Conservation (phyloP, 2,113 vertebrate genomes). For the Nesogale talazaci region DNA sequence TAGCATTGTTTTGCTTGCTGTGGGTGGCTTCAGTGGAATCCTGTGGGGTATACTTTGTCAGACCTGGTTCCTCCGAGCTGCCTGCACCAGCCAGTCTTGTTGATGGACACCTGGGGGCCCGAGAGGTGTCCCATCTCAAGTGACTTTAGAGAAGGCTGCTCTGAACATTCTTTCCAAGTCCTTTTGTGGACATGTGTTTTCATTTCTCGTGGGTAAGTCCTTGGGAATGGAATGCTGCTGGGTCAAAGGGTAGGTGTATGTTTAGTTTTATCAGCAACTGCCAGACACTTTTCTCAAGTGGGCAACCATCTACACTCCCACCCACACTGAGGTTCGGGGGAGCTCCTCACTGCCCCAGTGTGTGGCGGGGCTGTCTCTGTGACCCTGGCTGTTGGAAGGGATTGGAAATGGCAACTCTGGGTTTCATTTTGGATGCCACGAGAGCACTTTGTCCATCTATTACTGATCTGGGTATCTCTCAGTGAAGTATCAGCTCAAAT, state of each 20-base stretch:
- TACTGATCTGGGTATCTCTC: not conserved
- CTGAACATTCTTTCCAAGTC: not conserved
- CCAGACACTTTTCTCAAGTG: slow-evolving; percentile 13
- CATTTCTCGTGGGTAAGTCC: slow-evolving; percentile 40
- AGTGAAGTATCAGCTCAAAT: no score
- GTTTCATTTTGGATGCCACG: rapidly evolving
- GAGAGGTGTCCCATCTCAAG: not conserved
- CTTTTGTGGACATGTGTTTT: slow-evolving; percentile 36
- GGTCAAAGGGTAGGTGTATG: slow-evolving; percentile 67
- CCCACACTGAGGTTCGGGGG: not conserved
- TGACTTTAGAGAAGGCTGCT: not conserved
- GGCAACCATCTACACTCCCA: not conserved
- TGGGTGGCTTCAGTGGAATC: rapidly evolving
- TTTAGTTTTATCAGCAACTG: slow-evolving; percentile 51
- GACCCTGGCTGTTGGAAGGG: not conserved
- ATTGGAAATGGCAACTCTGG: rapidly evolving
- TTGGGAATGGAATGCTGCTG: slow-evolving; percentile 59
- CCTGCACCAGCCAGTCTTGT: not conserved
- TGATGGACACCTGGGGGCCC: slow-evolving; percentile 28
- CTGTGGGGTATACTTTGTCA: not conserved
- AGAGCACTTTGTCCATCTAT: no score
- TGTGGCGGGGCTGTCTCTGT: rapidly evolving
- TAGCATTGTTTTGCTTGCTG: not conserved
- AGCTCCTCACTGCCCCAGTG: rapidly evolving
- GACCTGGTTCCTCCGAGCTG: not conserved